phyloP scores from a whole-genome alignment of 2,888 invertebrate genomes.

The Melanostoma scalare region DNA sequence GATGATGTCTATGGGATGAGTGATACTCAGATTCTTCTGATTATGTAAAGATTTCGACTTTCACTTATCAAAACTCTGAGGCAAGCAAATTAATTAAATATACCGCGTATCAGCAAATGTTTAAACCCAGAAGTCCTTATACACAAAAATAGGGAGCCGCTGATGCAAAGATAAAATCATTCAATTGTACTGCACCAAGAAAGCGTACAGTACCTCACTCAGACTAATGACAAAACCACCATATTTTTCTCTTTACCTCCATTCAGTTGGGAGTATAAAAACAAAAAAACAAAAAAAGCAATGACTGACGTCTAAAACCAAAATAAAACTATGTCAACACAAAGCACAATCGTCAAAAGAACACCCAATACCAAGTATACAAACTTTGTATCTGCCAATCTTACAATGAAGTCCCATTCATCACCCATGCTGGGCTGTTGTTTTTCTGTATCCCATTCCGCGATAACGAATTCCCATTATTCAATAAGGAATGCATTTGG shows the following conservation, averaged over 20 bases:
- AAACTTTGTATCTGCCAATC: constrained; percentile 64
- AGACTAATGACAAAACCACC: constrained; percentile 10
- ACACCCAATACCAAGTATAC: constrained; percentile 24
- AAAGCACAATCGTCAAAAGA: constrained; percentile 45
- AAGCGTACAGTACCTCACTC: constrained; percentile 8
- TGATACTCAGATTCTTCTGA: too few relatives aligned
- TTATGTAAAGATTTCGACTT: too few relatives aligned
- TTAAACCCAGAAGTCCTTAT: too few relatives aligned
- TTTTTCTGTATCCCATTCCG: constrained; percentile 20
- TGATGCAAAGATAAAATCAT: too few relatives aligned
- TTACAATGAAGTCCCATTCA: constrained; percentile 57
- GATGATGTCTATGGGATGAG: too few relatives aligned
- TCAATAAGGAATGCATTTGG: constrained; percentile 55
- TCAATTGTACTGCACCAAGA: background rate
- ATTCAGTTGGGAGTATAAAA: background rate
- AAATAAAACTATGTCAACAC: constrained; percentile 33
- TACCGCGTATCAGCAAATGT: too few relatives aligned
- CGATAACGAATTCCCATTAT: constrained; percentile 59
- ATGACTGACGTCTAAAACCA: constrained; percentile 17
- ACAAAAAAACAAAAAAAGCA: constrained; percentile 9
- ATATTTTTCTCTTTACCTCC: constrained; percentile 12
- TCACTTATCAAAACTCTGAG: too few relatives aligned
- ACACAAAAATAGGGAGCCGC: too few relatives aligned
- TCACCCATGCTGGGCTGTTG: constrained; percentile 30
- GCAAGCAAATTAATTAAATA: too few relatives aligned